Evolutionary conservation across 2,888 invertebrate genomes (phyloP).

Genomic region (Melinaea menophilus): DNA sequence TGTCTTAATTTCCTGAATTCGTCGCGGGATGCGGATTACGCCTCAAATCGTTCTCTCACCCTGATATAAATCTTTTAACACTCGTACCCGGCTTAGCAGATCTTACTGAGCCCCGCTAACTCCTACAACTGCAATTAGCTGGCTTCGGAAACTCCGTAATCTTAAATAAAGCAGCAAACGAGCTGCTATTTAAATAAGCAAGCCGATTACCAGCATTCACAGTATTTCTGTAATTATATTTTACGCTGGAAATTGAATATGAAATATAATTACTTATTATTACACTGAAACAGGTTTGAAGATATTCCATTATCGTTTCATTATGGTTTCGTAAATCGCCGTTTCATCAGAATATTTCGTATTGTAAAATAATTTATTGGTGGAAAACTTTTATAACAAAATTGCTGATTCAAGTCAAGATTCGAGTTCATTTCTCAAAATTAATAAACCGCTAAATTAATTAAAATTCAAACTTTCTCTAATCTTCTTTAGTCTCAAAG

Average conservation of each 20-base stretch:
- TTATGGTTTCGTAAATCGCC: background rate
- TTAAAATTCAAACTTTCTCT: slow-evolving; percentile 64
- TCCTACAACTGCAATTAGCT: slow-evolving; percentile 73
- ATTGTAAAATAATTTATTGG: slow-evolving; percentile 14
- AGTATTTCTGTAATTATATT: slow-evolving; percentile 32
- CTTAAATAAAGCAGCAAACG: slow-evolving; percentile 53
- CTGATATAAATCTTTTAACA: slow-evolving; percentile 76
- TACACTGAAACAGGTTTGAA: background rate
- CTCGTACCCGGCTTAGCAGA: slow-evolving; percentile 64
- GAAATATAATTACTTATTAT: background rate
- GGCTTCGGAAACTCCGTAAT: slow-evolving; percentile 61
- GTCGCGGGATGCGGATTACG: slow-evolving; percentile 46
- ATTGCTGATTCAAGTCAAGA: slow-evolving; percentile 45
- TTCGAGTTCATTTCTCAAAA: slow-evolving; percentile 68
- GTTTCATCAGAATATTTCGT: background rate
- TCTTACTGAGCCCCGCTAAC: slow-evolving; percentile 59
- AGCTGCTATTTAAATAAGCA: slow-evolving; percentile 49
- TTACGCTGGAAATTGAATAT: slow-evolving; percentile 25
- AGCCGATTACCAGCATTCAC: slow-evolving; percentile 32
- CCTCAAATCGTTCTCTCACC: slow-evolving; percentile 50
- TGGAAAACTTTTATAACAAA: slow-evolving; percentile 31
- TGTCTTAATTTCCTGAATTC: slow-evolving; percentile 67
- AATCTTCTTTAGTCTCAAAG: slow-evolving; percentile 55
- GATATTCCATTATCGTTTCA: background rate
- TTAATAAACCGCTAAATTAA: slow-evolving; percentile 75